A percentile compares a stretch with the other conserved stretches of the same genome.
Conservation (phyloP, 2,113 vertebrate genomes). For the pig (Sus scrofa) region T2T-Sscrofa CM000817.6:133643001-133643500, state of each 20-base stretch:
- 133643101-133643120: slow-evolving; percentile 30
- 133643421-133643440: slow-evolving; percentile 65
- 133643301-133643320: slow-evolving; percentile 52
- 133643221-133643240: slow-evolving; percentile 46
- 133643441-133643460: slow-evolving; percentile 17
- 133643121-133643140: not conserved
- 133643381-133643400: slow-evolving; percentile 62
- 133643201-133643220: slow-evolving; percentile 9
- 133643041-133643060: not conserved
- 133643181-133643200: slow-evolving; percentile 51
- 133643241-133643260: slow-evolving; percentile 43
- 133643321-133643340: slow-evolving; percentile 54
- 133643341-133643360: slow-evolving; percentile 30
- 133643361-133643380: slow-evolving; percentile 34
- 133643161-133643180: not conserved
- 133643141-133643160: slow-evolving; percentile 23
- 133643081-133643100: not conserved
- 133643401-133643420: slow-evolving; percentile 70
- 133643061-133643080: not conserved
- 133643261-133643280: slow-evolving; percentile 46
- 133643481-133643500: slow-evolving; percentile 14
- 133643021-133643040: not conserved
- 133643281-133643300: slow-evolving; percentile 20
- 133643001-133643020: slow-evolving; percentile 12
- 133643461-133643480: slow-evolving; percentile 40